Base-by-base conservation (phyloP, 2,113 vertebrate genomes). In the Oostethus manadensis region DNA sequence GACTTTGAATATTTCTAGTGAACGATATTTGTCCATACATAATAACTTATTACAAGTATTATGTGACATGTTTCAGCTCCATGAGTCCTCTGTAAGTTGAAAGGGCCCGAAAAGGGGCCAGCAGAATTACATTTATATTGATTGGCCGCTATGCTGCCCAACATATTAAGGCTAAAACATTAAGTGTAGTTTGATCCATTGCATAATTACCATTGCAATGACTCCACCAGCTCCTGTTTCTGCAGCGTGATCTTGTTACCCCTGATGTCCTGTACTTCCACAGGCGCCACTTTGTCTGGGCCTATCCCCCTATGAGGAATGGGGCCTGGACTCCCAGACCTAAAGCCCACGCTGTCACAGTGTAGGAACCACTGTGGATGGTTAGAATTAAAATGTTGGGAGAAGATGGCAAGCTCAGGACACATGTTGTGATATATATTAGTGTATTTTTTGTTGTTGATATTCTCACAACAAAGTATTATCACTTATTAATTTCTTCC, bases 191-290 rank as follows among this genome's bases (percentile, higher is more conserved):
- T 48, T 40, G 73, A 65, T 60, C 40, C 67, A 73, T 76, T 80
- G 68, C 54, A 69, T 68, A 77, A 80, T 79, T 73, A 74, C 62
- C 61, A 73, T 60, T 64, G 45, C 48, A 61, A 62, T 54, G 60
- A 71, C 47, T 54, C 71, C 71, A 74, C 47, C 26, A 78, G 74
- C 54, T 73, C 57, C 71, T 53, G 13, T 77, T 81, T 72, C 70
- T 66, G 74, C 71, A 70, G 58, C 64, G 64, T 72, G 64, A 73
- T 80, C 61, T 72, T 72, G 50, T 75, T 80, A 73, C 56, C 54
- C 64, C 71, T 73, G 73, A 83, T 76, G 76, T 75, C 61, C 51
- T 66, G 69, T 76, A 71, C 78, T 68, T 73, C 60, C 55, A 58
- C 60, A 65, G 64, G 79, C 74, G 69, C 68, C 56, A 56, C 48